Base-by-base conservation (phyloP, 2,797 vertebrate species). In the Spea hammondii region DNA sequence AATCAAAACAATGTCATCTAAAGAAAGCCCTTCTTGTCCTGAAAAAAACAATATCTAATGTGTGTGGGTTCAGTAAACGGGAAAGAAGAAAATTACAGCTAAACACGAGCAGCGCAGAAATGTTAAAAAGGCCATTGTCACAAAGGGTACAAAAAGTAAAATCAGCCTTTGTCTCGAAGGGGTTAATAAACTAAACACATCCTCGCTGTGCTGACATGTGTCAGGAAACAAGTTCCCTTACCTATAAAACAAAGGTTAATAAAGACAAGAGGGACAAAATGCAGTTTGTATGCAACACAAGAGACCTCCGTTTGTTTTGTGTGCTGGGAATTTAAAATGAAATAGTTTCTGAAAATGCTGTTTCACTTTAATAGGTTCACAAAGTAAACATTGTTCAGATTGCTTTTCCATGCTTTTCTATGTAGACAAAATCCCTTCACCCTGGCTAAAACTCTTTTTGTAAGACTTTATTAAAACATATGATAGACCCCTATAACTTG, bases 341-440 rank as follows among this genome's bases (percentile, higher is more conserved):
- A 78, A 79, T 65, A 79, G 10, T 66, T 54, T 50, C 12, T 59
- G 49, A 72, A 48, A 72, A 66, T 14, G 8, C 17, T 49, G 60
- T 50, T 49, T 65, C n/a, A 49, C n/a, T 60, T 32, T 57, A 76
- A 75, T 4, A 50, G 69, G 49, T 64, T 50, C 65, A 55, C 46
- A 75, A 50, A 70, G 60, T 57, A 76, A 80, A 76, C 67, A 71
- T 54, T 46, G 45, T 49, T 59, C 3, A 59, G 47, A 68, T 64
- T 46, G 60, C 66, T 75, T 75, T 74, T 66, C 60, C 77, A 47
- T 79, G n/a, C n/a, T n/a, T n/a, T n/a, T 80, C 59, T 80, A n/a
- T 65, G 14, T 70, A 75, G 32, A 79, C 6, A 11, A 62, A 49
- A 49, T 48, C 44, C 9, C 65, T 76, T 76, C 48, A 75, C 50